Conservation (phyloP, 2,113 vertebrate genomes). For the Alouatta palliata region DNA sequence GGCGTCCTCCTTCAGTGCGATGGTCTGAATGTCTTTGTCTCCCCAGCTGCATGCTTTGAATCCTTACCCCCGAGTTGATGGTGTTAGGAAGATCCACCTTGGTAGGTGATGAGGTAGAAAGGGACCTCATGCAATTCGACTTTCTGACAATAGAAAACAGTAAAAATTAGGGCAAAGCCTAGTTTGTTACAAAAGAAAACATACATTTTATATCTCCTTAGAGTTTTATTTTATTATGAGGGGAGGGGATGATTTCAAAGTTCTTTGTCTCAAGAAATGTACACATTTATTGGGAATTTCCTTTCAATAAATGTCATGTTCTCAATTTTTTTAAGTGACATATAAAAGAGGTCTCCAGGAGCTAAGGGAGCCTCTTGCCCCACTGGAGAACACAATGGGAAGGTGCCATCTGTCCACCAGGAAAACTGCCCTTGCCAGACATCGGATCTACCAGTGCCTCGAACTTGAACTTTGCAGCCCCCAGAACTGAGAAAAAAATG, state of each 20-base stretch:
- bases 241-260: background rate
- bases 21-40: background rate
- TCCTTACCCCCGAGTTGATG: background rate
- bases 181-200: conserved; percentile 14
- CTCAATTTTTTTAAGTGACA: background rate
- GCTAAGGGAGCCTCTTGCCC: background rate
- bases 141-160: background rate
- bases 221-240: conserved; percentile 1
- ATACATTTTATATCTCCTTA: conserved; percentile 3
- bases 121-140: background rate
- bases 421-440: background rate
- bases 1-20: background rate
- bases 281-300: conserved; percentile 31
- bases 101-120: background rate
- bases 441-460: background rate
- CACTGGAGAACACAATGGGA: background rate
- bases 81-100: background rate
- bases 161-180: background rate
- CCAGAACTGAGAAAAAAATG: background rate
- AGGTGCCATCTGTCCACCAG: background rate
- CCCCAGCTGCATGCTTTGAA: background rate
- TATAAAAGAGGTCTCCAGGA: rapidly evolving
- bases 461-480: background rate
- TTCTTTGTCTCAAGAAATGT: conserved; percentile 44
- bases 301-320: conserved; percentile 15